Base-by-base conservation (phyloP, 2,797 vertebrate species). In the Fistularia commersonii region DNA sequence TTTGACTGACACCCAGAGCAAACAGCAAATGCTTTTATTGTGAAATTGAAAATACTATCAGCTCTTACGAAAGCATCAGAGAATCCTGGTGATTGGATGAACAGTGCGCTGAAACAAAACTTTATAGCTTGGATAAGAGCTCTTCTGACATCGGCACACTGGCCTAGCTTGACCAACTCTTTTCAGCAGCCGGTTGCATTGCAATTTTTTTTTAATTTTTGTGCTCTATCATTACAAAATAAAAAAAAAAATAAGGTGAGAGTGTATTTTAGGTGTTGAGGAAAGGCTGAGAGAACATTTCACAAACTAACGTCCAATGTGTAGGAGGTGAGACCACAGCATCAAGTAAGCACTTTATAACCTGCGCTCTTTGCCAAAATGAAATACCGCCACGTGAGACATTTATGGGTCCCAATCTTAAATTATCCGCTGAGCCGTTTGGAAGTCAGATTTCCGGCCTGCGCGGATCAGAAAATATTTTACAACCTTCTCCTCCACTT, bases 291-390 rank as follows among this genome's bases (percentile, higher is more conserved):
- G 73, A 69, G 72, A 67, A 61, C 8, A 50, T 58, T 72, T 59
- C 48, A 69, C 48, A 65, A 81, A 74, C 76, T 67, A 73, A 45
- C n/a, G 38, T 53, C 74, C 54, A 33, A 13, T 55, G 52, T 64
- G 80, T 80, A 70, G 74, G 78, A 78, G 76, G 76, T 77, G 83
- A 83, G 76, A 81, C 79, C 80, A 74, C 66, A 61, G 60, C 72
- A 68, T 54, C 66, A 70, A 79, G 71, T 62, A 51, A 80, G 67
- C 60, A 47, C 72, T 82, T 84, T 59, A 83, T 70, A 79, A 80
- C 63, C 64, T 7, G 7, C 65, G 72, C 32, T 13, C 62, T 48
- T 77, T 11, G 3, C 37, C 47, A 45, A 55, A 69, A 72, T 83
- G 76, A 88, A 84, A 85, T 80, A 81, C 66, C 34, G 61, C 61